Base-by-base conservation (phyloP, 2,888 invertebrate genomes). In the Trachelus tabidus region DNA sequence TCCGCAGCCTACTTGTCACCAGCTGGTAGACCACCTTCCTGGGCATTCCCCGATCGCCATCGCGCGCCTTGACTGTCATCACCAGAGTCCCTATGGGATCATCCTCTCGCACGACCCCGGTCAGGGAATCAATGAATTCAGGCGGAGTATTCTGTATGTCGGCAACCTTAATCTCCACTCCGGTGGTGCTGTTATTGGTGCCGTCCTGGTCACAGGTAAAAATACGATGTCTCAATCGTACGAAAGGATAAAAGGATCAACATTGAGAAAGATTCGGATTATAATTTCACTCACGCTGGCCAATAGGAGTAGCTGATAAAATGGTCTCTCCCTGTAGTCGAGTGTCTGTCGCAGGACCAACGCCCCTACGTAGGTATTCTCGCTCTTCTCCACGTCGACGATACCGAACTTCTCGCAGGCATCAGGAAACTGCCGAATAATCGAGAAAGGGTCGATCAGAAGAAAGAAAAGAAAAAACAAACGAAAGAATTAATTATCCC, bases 101-200 rank as follows among this genome's bases (percentile, higher is more conserved):
- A 87, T 97, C 96, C 90, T 98, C 98, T 34, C 94, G 93, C 56
- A 97, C 94, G 34, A 97, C 95, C 0, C 96, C 96, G 23, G 95
- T 95, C 77, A 97, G 92, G 0, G 97, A 94, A 0, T 97, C 97
- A 74, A 95, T 94, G 92, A 98, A 98, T 77, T 95, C 94, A 0
- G 98, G 98, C 0, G 97, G 96, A 1, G 95, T 95, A 90, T 98
- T 97, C 92, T 98, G 98, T 0, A 97, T 95, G 89, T 98, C 97
- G 80, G 94, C 94, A 0, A 98, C 95, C 82, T 95, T 95, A 35
- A 97, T 94, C 87, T 96, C 95, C 23, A 97, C 95, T 75, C 94
- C 94, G 0, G 96, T 95, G 15, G 94, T 94, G 0, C 95, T 95
- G 85, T 95, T 95, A 84, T 96, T 94, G 15, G 93, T 93, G 0